phyloP scores from a whole-genome alignment of 1,140 invertebrate species.

The Apis mellifera region Amel_HAv3.1 CM009935.2:5200501-5201000 shows the following conservation, averaged over 20 bases:
- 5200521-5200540: too few relatives aligned
- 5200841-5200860: conserved; percentile 8
- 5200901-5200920: too few relatives aligned
- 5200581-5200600: not conserved
- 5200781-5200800: not conserved
- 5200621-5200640: not conserved
- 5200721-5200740: not conserved
- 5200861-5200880: not conserved
- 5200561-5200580: too few relatives aligned
- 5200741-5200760: not conserved
- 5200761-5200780: conserved; percentile 5
- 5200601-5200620: not conserved
- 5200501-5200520: too few relatives aligned
- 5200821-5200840: conserved; percentile 1
- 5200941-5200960: not conserved
- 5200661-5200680: not conserved
- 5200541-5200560: not conserved
- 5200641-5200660: not conserved
- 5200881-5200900: not conserved
- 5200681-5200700: conserved; percentile 10
- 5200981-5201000: too few relatives aligned
- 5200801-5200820: not conserved
- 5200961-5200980: not conserved
- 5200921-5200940: not conserved
- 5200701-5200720: not conserved